A percentile compares a stretch with the other conserved stretches of the same genome.
phyloP scores from a whole-genome alignment of 2,888 invertebrate species.

The Lymantria monacha region DNA sequence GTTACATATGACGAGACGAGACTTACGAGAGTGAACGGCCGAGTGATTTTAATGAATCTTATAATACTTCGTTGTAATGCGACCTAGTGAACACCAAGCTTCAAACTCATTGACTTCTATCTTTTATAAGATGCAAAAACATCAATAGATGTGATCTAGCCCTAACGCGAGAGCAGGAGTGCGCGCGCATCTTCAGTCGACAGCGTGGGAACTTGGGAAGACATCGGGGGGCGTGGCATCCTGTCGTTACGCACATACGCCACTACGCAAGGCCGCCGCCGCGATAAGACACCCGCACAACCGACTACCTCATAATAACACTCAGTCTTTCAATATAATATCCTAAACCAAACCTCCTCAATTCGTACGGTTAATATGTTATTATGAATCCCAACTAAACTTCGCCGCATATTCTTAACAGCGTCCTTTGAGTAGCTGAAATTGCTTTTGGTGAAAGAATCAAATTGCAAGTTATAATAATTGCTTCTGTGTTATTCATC shows the following conservation, averaged over 20 bases:
- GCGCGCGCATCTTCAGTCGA: conserved; percentile 72
- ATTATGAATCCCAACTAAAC: conserved; percentile 22
- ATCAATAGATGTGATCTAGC: conserved; percentile 50
- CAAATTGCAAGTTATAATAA: background rate
- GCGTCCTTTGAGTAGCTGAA: conserved; percentile 6
- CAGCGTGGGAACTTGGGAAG: conserved; percentile 57
- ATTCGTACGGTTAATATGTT: conserved; percentile 25
- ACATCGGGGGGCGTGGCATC: conserved; percentile 69
- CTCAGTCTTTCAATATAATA: conserved; percentile 9
- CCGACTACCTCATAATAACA: conserved; percentile 23
- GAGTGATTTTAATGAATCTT: too few relatives aligned
- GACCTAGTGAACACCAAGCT: too few relatives aligned
- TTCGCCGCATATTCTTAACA: too few relatives aligned
- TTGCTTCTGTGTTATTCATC: too few relatives aligned
- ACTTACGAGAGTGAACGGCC: too few relatives aligned
- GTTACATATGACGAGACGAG: too few relatives aligned
- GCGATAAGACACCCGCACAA: conserved; percentile 53
- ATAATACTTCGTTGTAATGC: too few relatives aligned
- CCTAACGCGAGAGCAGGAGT: conserved; percentile 58
- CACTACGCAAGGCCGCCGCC: conserved; percentile 53
- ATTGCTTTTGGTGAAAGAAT: conserved; percentile 21
- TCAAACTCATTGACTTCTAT: background rate
- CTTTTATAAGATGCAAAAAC: conserved; percentile 16
- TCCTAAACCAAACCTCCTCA: conserved; percentile 11
- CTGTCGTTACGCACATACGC: conserved; percentile 68